Evolutionary conservation across 2,797 vertebrate genomes (phyloP).

Genomic region (Spondyliosoma cantharus): DNA sequence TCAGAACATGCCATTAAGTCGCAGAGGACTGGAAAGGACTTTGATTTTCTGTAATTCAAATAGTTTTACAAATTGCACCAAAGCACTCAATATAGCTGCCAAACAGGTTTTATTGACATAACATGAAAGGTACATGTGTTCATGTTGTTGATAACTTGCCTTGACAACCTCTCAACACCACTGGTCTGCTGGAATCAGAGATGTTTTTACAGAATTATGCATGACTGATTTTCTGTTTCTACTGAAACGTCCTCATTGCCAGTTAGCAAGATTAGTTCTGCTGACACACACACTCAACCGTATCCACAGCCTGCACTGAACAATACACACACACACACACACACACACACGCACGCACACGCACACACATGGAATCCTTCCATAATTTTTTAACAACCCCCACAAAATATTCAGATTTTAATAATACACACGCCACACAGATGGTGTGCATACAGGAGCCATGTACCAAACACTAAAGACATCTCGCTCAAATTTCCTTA

Average conservation of each 20-base stretch:
- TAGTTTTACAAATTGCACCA: not conserved
- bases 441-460: constrained; percentile 43
- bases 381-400: constrained; percentile 20
- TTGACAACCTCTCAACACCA: not conserved
- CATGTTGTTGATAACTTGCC: constrained; percentile 16
- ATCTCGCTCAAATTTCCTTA: constrained; percentile 52
- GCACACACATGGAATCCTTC: not conserved
- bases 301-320: not conserved
- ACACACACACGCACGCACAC: not conserved
- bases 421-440: constrained; percentile 38
- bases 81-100: constrained; percentile 2
- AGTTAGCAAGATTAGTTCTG: not conserved
- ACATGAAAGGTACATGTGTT: constrained; percentile 26
- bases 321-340: not conserved
- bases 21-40: not conserved
- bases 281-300: not conserved
- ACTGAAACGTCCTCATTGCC: constrained; percentile 6
- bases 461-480: constrained; percentile 44
- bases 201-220: constrained; percentile 36
- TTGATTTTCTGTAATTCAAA: constrained; percentile 24
- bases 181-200: constrained; percentile 20
- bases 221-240: constrained; percentile 24
- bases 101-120: not conserved
- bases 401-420: constrained; percentile 40
- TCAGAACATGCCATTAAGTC: constrained; percentile 17